phyloP scores from a whole-genome alignment of 2,113 vertebrate genomes.

The Galemys pyrenaicus region DNA sequence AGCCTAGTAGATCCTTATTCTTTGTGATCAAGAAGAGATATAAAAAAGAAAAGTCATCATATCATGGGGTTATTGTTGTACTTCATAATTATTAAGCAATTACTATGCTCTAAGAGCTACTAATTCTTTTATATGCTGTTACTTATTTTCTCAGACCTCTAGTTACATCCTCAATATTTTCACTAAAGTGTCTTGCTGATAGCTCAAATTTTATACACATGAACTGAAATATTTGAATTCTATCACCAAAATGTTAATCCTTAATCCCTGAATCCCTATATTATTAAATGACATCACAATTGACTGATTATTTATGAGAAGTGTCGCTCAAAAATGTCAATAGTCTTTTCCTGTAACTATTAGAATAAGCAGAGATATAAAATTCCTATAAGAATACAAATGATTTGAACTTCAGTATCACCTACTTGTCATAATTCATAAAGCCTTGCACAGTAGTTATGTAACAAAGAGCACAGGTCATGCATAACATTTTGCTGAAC shows the following conservation, averaged over 20 bases:
- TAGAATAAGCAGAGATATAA: not conserved
- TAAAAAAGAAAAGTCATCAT: not conserved
- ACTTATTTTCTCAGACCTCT: slow-evolving; percentile 10
- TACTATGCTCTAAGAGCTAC: not conserved
- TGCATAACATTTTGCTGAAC: not conserved
- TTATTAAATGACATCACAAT: not conserved
- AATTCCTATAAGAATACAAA: not conserved
- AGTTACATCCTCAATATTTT: not conserved
- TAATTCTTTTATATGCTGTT: not conserved
- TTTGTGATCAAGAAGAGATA: not conserved
- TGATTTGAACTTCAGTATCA: not conserved
- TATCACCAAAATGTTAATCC: not conserved
- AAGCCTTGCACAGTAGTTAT: not conserved
- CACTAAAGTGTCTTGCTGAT: not conserved
- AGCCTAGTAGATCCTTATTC: not conserved
- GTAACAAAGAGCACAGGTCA: not conserved
- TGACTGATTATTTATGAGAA: not conserved
- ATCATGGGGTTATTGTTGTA: not conserved
- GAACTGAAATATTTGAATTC: not conserved
- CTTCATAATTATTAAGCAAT: not conserved
- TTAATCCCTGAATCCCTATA: not conserved
- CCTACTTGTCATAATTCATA: not conserved
- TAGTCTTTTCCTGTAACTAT: not conserved
- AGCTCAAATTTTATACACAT: not conserved
- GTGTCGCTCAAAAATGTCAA: not conserved